A percentile compares a stretch with the other conserved stretches of the same genome.
Evolutionary conservation across 2,888 invertebrate species (phyloP).

Genomic region (Meghimatium bilineatum): DNA sequence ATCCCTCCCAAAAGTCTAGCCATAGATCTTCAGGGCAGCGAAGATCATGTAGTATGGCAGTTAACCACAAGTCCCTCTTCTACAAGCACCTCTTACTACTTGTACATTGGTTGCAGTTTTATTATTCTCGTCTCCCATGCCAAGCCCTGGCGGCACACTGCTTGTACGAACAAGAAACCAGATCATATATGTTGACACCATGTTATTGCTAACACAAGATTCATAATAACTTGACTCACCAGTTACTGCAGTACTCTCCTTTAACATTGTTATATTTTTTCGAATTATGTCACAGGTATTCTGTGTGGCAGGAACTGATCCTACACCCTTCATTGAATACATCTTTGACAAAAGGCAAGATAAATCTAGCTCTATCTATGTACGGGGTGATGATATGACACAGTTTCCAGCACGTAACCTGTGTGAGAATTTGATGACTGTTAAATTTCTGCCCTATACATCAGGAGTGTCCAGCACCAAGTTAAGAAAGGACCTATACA

Average conservation of each 20-base stretch:
- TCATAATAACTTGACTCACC: no score
- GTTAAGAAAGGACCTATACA: constrained; percentile 56
- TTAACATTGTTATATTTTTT: background rate
- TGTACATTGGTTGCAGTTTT: no score
- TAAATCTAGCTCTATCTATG: constrained; percentile 62
- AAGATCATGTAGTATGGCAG: no score
- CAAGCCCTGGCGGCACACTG: no score
- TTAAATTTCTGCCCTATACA: constrained; percentile 71
- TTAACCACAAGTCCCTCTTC: no score
- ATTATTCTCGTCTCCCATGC: no score
- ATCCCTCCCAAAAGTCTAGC: no score
- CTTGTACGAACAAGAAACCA: no score
- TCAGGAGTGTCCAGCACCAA: constrained; percentile 58
- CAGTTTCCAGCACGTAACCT: constrained; percentile 68
- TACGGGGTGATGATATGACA: constrained; percentile 73
- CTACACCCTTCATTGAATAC: constrained; percentile 65
- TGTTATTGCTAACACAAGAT: no score
- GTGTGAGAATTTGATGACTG: constrained; percentile 68
- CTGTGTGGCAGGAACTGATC: constrained; percentile 70
- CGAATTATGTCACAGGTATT: constrained; percentile 61
- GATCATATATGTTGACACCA: no score
- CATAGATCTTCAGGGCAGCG: no score
- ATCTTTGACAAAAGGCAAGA: constrained; percentile 58
- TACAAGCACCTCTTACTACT: no score
- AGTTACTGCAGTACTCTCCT: background rate